These are phyloP conservation scores for Drosophila tanythrix DNA, from an alignment of 2,888 invertebrate species.

Conservation along the genomic window DNA sequence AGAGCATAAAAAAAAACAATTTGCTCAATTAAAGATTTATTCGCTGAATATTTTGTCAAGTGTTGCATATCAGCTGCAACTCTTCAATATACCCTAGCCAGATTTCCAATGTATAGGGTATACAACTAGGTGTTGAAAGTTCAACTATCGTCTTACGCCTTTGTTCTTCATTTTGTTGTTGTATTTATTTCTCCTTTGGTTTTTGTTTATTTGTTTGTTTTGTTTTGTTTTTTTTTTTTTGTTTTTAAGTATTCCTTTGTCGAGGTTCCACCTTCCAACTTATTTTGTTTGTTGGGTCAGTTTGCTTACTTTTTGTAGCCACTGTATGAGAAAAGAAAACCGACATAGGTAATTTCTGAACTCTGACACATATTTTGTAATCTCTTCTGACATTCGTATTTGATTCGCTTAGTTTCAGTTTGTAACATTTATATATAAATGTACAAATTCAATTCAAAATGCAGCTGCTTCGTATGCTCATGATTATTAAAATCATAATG, in stretches of 20 bases:
- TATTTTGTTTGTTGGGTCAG: constrained; percentile 42
- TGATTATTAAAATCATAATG: constrained; percentile 29
- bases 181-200: constrained; percentile 32
- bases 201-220: constrained; percentile 35
- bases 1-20: too few species aligned
- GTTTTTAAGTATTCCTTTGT: constrained; percentile 40
- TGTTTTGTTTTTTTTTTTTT: constrained; percentile 32
- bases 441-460: constrained; percentile 38
- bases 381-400: constrained; percentile 32
- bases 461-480: constrained; percentile 34
- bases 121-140: constrained; percentile 77
- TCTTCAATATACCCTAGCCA: background rate
- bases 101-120: background rate
- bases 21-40: background rate
- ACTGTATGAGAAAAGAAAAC: constrained; percentile 20
- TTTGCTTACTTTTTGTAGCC: constrained; percentile 35
- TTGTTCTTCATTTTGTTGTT: constrained; percentile 42
- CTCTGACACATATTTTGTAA: constrained; percentile 16
- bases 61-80: background rate
- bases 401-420: constrained; percentile 14
- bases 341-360: constrained; percentile 7
- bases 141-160: constrained; percentile 80
- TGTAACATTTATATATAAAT: constrained; percentile 34
- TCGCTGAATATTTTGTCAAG: background rate
- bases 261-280: background rate